These are phyloP conservation scores for Felis chaus DNA, from an alignment of 2,113 vertebrate genomes.

Conservation along the genomic window DNA sequence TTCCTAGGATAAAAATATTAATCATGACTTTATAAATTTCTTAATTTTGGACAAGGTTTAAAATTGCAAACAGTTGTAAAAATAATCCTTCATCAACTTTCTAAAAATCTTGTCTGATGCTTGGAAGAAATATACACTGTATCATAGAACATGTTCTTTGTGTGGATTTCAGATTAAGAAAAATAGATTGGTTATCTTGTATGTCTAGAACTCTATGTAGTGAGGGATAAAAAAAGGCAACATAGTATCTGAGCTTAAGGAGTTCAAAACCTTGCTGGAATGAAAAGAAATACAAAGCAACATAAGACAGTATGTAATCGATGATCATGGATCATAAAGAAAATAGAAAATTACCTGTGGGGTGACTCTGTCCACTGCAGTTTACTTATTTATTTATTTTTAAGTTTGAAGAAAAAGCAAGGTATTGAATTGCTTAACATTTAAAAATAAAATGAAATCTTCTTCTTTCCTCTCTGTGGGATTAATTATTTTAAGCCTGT, in stretches of 20 bases:
- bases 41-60: neutral
- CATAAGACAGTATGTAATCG: neutral
- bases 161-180: constrained; percentile 29
- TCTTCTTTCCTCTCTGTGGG: neutral
- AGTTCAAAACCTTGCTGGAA: neutral
- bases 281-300: neutral
- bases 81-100: neutral
- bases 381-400: neutral
- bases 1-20: constrained; percentile 1
- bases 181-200: neutral
- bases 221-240: neutral
- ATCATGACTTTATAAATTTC: constrained; percentile 9
- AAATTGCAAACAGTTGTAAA: neutral
- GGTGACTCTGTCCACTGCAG: neutral
- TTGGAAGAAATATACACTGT: constrained; percentile 17
- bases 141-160: neutral
- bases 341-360: neutral
- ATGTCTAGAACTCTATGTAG: neutral
- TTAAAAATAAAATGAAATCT: neutral
- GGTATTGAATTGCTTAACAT: neutral
- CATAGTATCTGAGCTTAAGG: neutral
- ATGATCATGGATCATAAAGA: neutral
- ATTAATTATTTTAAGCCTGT: neutral
- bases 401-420: neutral
- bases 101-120: neutral